Evolutionary conservation across 2,888 invertebrate species (phyloP), one percentile per base, ranked within the genome.

Genomic region (Anagyrus pseudococci): DNA sequence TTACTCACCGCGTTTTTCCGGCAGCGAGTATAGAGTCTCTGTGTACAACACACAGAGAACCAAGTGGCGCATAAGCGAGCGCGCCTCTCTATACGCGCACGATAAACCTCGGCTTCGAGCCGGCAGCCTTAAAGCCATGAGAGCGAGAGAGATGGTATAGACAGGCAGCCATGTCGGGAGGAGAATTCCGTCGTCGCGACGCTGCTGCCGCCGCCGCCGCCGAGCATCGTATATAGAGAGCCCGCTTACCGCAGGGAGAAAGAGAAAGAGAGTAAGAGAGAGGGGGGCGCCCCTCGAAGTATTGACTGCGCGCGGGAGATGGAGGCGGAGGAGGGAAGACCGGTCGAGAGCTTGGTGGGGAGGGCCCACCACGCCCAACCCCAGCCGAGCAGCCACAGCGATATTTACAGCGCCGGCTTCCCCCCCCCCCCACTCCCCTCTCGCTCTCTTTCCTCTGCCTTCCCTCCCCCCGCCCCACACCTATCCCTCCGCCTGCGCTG

Each of bases 321-420:
- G 67, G 64, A 59, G 62, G 70, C 55, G 60, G 64, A 53, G 62
- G 67, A 20, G 65, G 68, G 71, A 68, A 68, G 69, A 65, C 60
- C 64, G 57, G 50, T 50, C 58, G 54, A 52, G 41, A 58, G 44
- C 47, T 10, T 59, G 67, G 52, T 26, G 49, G 22, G 37, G 48
- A 46, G 44, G 56, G 60, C 40, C 73, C 72, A 80, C 80, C 80
- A 80, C 80, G 80, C 80, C 80, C 80, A 79, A 77, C 78, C 78
- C 77, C 73, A 71, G 63, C 68, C 72, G 72, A 71, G 68, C 72
- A 71, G n/a, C n/a, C n/a, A n/a, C n/a, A 74, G 49, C 46, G 48
- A 46, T 33, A 29, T 53, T 25, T 22, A n/a, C 17, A 4, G 50
- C 55, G 10, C 37, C 19, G 17, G 48, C 48, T n/a, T 19, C n/a